Conservation (phyloP, 2,113 vertebrate species). For the Prolemur simus region DNA sequence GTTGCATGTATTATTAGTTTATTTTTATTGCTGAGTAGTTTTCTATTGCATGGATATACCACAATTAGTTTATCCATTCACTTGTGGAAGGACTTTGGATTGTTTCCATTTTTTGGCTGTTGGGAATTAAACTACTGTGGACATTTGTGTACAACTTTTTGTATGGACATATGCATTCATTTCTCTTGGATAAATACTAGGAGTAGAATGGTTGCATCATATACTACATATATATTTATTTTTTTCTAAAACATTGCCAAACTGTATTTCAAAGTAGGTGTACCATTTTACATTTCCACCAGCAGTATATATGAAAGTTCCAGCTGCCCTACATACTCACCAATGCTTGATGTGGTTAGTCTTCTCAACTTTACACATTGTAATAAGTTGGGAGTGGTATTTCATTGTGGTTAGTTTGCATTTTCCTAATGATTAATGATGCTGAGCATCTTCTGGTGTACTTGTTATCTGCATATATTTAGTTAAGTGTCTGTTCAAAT, state of each 20-base stretch:
- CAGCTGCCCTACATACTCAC: background rate
- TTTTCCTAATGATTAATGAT: background rate
- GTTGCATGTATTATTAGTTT: background rate
- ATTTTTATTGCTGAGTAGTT: background rate
- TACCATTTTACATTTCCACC: background rate
- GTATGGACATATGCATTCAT: background rate
- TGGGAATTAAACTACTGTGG: background rate
- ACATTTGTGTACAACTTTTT: background rate
- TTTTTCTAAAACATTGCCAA: background rate
- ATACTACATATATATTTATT: background rate
- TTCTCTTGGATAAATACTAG: background rate
- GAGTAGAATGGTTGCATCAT: background rate
- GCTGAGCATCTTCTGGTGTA: background rate
- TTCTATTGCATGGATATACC: background rate
- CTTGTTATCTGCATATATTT: background rate
- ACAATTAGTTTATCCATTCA: background rate
- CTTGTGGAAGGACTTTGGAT: background rate
- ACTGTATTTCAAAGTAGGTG: background rate
- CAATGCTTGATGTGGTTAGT: background rate
- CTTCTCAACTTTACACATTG: background rate
- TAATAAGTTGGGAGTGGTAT: background rate
- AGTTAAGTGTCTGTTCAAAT: background rate
- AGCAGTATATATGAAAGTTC: background rate
- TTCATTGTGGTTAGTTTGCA: background rate
- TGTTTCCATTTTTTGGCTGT: background rate